A percentile compares a stretch with the other conserved stretches of the same genome.
Evolutionary conservation across 2,797 vertebrate genomes (phyloP).

Genomic region (Steatocranus sp.): DNA sequence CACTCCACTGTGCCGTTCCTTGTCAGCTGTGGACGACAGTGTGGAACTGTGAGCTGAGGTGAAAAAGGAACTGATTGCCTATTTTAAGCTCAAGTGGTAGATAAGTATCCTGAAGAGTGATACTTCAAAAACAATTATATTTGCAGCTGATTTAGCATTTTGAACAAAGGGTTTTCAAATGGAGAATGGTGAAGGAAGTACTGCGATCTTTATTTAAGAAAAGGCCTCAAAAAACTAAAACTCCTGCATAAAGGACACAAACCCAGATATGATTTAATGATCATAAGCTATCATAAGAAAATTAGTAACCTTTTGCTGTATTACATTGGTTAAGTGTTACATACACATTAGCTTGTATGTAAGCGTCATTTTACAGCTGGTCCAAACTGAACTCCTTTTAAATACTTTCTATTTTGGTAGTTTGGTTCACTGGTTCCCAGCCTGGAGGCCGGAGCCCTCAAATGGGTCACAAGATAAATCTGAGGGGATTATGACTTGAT

Average conservation of each 20-base stretch:
- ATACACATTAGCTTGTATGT: background rate
- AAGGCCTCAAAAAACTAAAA: background rate
- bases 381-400: background rate
- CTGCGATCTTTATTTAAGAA: background rate
- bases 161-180: background rate
- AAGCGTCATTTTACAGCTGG: background rate
- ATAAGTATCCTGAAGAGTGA: background rate
- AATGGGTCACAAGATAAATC: background rate
- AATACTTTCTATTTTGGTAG: background rate
- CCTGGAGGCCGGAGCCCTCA: background rate
- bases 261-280: background rate
- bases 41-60: background rate
- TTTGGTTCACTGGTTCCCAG: background rate
- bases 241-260: background rate
- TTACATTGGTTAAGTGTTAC: background rate
- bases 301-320: background rate
- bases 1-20: slow-evolving; percentile 91
- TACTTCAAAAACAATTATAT: background rate
- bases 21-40: slow-evolving; percentile 78
- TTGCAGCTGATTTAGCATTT: background rate
- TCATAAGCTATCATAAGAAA: background rate
- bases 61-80: background rate
- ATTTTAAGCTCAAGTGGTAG: background rate
- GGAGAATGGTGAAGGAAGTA: background rate
- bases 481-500: background rate